Evolutionary conservation across 2,888 invertebrate genomes (phyloP), one percentile per base, ranked within the genome.

Genomic region (Epicampocera succincta): DNA sequence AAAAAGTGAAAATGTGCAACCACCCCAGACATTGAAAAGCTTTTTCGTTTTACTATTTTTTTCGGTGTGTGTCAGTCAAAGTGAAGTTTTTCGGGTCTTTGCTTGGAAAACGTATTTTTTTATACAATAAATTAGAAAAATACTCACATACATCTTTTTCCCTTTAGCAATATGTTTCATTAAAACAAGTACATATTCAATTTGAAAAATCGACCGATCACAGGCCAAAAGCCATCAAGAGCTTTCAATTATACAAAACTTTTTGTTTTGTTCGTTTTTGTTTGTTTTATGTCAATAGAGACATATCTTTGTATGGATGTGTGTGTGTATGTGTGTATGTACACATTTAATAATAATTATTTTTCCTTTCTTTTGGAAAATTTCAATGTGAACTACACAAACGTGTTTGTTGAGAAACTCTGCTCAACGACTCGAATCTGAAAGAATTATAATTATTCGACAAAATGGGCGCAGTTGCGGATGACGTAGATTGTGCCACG

Each of bases 111-210:
- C 46, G 61, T 42, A 25, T 9, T 46, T n/a, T n/a, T n/a, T n/a
- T 50, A 15, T 8, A 48, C 29, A 25, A n/a, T n/a, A n/a, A n/a
- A n/a, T n/a, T n/a, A n/a, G n/a, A n/a, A 25, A 25, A 2, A 25
- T 25, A 25, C 25, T 25, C 5, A 25, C 25, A 25, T 25, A 25
- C 25, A 25, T 25, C 2, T 25, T 3, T 25, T 25, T 25, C 5
- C 2, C 25, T 65, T 60, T 5, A 46, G 71, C 73, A 79, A 79
- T 79, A 79, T 79, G 78, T 61, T 79, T 58, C 15, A 29, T 44
- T 1, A 12, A 66, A 46, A 56, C 29, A 33, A n/a, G n/a, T n/a
- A 21, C 15, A 33, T 44, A 46, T 12, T 6, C 15, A 44, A 21
- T 9, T n/a, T 11, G 6, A 56, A 19, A 38, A 11, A 50, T n/a